These are phyloP conservation scores for Terrapene triunguis DNA, from an alignment of 2,113 vertebrate genomes.

Conservation along the genomic window DNA sequence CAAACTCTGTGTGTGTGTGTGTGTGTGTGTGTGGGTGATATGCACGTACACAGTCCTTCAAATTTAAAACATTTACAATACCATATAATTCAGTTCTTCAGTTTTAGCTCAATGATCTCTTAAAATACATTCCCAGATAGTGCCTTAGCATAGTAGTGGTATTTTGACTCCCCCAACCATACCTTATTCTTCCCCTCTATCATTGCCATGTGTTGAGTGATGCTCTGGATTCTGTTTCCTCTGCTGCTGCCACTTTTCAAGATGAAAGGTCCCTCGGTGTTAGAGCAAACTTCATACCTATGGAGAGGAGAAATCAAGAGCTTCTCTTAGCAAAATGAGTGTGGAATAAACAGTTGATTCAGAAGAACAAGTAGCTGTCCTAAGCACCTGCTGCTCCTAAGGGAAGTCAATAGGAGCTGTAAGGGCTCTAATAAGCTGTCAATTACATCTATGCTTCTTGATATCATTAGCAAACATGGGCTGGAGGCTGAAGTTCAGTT, in stretches of 20 bases:
- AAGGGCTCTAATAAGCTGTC: not conserved
- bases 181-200: slow-evolving; percentile 95
- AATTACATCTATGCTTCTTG: not conserved
- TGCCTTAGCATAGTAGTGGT: not conserved
- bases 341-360: not conserved
- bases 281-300: slow-evolving; percentile 79
- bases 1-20: too few species aligned
- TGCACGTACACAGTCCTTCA: not conserved
- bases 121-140: not conserved
- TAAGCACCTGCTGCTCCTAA: not conserved
- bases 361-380: too few species aligned
- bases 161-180: slow-evolving; percentile 19
- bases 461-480: not conserved
- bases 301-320: slow-evolving; percentile 33
- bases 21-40: too few species aligned
- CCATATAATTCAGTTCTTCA: not conserved
- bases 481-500: not conserved
- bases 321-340: not conserved
- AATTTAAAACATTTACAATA: not conserved
- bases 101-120: not conserved
- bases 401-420: not conserved
- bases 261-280: slow-evolving; percentile 60
- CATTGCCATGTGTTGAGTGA: slow-evolving; percentile 86
- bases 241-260: slow-evolving; percentile 76
- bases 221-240: slow-evolving; percentile 91